Conservation (phyloP, 2,888 invertebrate genomes). For the Plebejus melissa region DNA sequence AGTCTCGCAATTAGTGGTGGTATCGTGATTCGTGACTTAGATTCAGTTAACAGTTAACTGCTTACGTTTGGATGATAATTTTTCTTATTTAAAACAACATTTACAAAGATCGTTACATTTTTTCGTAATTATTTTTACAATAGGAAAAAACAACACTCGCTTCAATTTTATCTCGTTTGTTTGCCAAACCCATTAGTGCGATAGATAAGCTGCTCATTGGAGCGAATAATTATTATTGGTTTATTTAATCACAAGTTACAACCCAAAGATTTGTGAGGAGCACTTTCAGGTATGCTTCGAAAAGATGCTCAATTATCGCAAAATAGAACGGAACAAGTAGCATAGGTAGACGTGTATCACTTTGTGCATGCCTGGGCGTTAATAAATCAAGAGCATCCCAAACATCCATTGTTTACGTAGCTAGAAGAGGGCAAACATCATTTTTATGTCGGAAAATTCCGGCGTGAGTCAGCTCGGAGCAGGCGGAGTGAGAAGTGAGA, state of each 20-base stretch:
- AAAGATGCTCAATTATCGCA: not conserved
- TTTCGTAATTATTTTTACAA: not conserved
- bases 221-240: not conserved
- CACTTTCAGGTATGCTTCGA: not conserved
- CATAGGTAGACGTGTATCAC: slow-evolving; percentile 28
- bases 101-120: not conserved
- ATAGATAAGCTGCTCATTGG: slow-evolving; percentile 9
- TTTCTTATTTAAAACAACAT: not conserved
- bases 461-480: slow-evolving; percentile 41
- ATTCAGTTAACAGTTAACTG: not conserved
- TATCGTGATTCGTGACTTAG: not conserved
- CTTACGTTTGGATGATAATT: not conserved
- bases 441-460: slow-evolving; percentile 43
- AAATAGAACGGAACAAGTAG: slow-evolving; percentile 1
- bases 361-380: slow-evolving; percentile 35
- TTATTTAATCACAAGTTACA: not conserved
- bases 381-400: slow-evolving; percentile 46
- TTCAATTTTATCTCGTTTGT: not conserved
- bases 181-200: not conserved
- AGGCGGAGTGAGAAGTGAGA: slow-evolving; percentile 33
- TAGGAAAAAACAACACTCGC: not conserved
- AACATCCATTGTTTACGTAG: slow-evolving; percentile 34
- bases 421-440: slow-evolving; percentile 35
- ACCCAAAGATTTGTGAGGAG: not conserved
- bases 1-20: slow-evolving; percentile 26